Base-by-base conservation (phyloP, 2,888 invertebrate species). In the Crepidodera aurea region DNA sequence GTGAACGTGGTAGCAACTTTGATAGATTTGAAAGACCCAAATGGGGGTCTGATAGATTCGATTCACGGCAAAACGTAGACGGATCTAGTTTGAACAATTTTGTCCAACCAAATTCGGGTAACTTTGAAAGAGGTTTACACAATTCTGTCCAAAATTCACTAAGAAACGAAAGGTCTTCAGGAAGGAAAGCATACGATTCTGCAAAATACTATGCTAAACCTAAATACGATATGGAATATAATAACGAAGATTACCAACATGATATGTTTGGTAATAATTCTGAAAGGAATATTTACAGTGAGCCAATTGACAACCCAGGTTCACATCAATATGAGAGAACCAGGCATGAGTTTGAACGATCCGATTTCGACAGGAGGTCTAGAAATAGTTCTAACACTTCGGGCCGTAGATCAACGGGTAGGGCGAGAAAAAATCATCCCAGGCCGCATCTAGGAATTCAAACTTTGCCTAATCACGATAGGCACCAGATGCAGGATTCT, bases 261-360 rank as follows among this genome's bases (percentile, higher is more conserved):
- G 77, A 75, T 29, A 66, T 66, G 48, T 72, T 71, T 40, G 62
- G 70, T 82, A 84, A 7, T 68, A 84, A 40, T 64, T 84, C 85
- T 3, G 85, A 85, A 53, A 79, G 84, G 64, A 86, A 86, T 63
- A 79, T 81, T 29, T 82, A 82, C 65, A 80, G 79, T 64, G 82
- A 82, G 62, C 81, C 82, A 4, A 68, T 82, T 3, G 82, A 82
- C 54, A 74, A 76, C 53, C 68, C 67, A 0, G 61, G 69, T 16
- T 69, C 71, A 12, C 72, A 78, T 56, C 80, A 81, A 60, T 81
- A 81, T 70, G 81, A 81, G 60, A 66, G 80, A 16, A 79, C 78
- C 18, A 66, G 78, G 40, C 88, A 88, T 46, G 84, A 84, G 65
- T 85, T 86, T 66, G 90, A 90, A 69, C 82, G 89, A 32, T 87